Evolutionary conservation across 2,888 invertebrate species (phyloP), one percentile per base, ranked within the genome.

Genomic region (Clusia tigrina): DNA sequence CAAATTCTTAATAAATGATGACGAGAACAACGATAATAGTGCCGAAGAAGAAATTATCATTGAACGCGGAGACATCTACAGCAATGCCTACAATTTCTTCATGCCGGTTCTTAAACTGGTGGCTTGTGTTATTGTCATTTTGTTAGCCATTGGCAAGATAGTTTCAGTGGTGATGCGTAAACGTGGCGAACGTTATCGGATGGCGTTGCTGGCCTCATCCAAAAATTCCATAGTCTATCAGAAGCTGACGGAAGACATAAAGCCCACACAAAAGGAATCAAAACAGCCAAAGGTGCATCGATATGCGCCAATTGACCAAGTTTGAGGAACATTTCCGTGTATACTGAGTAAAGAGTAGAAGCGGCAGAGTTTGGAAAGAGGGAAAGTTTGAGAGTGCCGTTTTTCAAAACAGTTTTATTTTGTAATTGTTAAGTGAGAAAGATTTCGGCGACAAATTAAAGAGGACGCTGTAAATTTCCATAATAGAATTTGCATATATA

Each of bases 191-290:
- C 85, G 88, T 67, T 84, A 83, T 66, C 81, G 82, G 59, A 83
- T 83, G 80, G 84, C 84, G 10, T 67, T 84, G 38, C 62, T 84
- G 65, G 83, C 83, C 60, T 78, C 82, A 2, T 73, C 74, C 63
- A 84, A 83, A 71, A 84, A 85, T 67, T 82, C 83, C 32, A 86
- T 92, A 64, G 90, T 93, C 20, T 93, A 92, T 83, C 90, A 91
- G 77, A 91, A 91, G 69, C 84, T 93, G 60, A 91, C 91, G 12
- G 92, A 92, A 81, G 92, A 93, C 71, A 87, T 91, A 69, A 89
- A 89, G 54, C 88, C 89, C 2, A 69, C 69, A 58, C 67, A 62
- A 65, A 80, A 80, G 74, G 76, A 80, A 58, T 67, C 73, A 85
- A 88, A 76, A 88, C 90, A 81, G 74, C 91, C 91, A 55, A 91